These are phyloP conservation scores for Papio anubis DNA, from an alignment of 2,113 vertebrate genomes.

Conservation along the genomic window DNA sequence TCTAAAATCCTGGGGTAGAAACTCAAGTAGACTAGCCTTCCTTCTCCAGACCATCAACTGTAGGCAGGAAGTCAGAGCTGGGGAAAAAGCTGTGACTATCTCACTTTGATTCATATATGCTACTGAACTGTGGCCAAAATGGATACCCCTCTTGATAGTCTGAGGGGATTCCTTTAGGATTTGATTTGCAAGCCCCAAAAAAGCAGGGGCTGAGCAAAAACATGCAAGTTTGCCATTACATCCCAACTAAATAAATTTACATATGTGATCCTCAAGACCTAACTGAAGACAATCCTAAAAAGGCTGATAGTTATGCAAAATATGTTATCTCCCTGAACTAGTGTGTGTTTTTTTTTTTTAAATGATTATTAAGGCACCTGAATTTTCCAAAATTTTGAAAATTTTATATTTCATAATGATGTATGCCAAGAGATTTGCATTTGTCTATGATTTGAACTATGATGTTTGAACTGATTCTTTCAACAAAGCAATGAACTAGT, in stretches of 20 bases:
- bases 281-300: background rate
- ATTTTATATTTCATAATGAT: background rate
- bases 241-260: background rate
- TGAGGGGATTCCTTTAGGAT: background rate
- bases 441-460: constrained; percentile 8
- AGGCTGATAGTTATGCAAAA: constrained; percentile 11
- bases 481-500: background rate
- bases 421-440: background rate
- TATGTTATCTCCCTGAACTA: constrained; percentile 4
- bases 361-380: background rate
- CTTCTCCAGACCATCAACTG: background rate
- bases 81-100: background rate
- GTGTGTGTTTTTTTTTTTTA: background rate
- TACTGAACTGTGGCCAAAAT: background rate
- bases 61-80: background rate
- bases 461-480: constrained; percentile 15
- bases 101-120: background rate
- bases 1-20: background rate
- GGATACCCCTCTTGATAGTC: background rate
- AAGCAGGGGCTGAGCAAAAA: background rate
- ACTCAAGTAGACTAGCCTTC: background rate
- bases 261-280: background rate
- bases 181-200: background rate
- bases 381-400: constrained; percentile 17
- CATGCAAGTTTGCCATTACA: background rate